These are phyloP conservation scores for Nysson spinosus DNA, from an alignment of 2,888 invertebrate genomes.

Conservation along the genomic window DNA sequence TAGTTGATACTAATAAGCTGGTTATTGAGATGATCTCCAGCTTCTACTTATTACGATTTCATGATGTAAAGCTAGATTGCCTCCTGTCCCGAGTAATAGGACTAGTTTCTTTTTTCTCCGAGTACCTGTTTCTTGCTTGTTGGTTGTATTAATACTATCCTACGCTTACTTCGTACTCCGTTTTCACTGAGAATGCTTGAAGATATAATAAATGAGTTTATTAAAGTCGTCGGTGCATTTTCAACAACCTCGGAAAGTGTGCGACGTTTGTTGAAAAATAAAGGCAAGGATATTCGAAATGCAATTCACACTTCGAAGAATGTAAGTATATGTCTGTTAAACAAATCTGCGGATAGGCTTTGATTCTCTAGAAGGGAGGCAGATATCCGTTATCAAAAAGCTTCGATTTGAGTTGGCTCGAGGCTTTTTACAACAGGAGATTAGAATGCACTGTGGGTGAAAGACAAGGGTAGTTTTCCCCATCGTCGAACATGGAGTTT, in stretches of 20 bases:
- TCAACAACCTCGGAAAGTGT: no score
- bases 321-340: no score
- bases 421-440: constrained; percentile 64
- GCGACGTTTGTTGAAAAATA: no score
- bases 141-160: background rate
- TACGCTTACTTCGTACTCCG: background rate
- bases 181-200: background rate
- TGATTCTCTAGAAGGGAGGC: constrained; percentile 31
- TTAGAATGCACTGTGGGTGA: constrained; percentile 12
- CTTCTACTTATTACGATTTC: constrained; percentile 64
- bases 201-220: no score
- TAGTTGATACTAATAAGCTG: constrained; percentile 60
- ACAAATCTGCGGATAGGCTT: no score
- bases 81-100: constrained; percentile 15
- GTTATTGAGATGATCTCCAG: constrained; percentile 72
- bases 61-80: constrained; percentile 45
- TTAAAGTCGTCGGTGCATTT: no score
- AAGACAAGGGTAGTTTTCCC: constrained; percentile 32
- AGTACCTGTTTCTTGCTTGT: background rate
- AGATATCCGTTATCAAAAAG: constrained; percentile 19
- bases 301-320: no score
- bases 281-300: no score
- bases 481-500: background rate
- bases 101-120: constrained; percentile 20
- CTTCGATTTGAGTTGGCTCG: constrained; percentile 62